phyloP scores from a whole-genome alignment of 2,888 invertebrate genomes.

The Cheilosia vulpina region DNA sequence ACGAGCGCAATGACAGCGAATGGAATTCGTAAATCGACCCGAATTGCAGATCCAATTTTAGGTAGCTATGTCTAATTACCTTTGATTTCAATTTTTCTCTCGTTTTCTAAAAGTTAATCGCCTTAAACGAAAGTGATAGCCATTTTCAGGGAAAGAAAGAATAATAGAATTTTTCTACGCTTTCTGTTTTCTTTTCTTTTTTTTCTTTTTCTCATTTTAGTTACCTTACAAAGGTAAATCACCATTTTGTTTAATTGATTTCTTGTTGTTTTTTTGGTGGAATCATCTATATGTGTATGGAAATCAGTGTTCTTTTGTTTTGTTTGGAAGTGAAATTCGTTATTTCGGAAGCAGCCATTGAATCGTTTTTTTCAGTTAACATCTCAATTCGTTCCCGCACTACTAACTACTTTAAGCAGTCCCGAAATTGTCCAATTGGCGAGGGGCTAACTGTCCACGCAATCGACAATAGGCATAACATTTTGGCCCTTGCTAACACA shows the following conservation, averaged over 20 bases:
- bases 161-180: constrained; percentile 51
- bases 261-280: neutral
- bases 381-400: too few species aligned
- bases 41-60: constrained; percentile 30
- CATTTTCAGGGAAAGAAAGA: constrained; percentile 19
- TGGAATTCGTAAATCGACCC: constrained; percentile 49
- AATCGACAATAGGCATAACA: too few species aligned
- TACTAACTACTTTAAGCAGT: too few species aligned
- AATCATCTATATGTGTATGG: neutral
- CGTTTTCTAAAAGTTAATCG: constrained; percentile 54
- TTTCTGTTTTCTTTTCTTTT: constrained; percentile 47
- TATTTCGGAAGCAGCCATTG: too few species aligned
- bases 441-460: too few species aligned
- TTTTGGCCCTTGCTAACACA: too few species aligned
- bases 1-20: constrained; percentile 18
- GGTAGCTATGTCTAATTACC: constrained; percentile 48
- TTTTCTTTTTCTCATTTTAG: neutral
- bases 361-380: too few species aligned
- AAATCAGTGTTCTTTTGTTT: neutral
- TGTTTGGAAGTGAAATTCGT: neutral
- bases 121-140: constrained; percentile 62
- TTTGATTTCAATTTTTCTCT: constrained; percentile 50
- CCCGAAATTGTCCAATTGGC: too few species aligned
- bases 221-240: constrained; percentile 2
- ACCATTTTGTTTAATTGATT: constrained; percentile 46